Base-by-base conservation (phyloP, 92 coral and sea anemone species). In the Porites rus region DNA sequence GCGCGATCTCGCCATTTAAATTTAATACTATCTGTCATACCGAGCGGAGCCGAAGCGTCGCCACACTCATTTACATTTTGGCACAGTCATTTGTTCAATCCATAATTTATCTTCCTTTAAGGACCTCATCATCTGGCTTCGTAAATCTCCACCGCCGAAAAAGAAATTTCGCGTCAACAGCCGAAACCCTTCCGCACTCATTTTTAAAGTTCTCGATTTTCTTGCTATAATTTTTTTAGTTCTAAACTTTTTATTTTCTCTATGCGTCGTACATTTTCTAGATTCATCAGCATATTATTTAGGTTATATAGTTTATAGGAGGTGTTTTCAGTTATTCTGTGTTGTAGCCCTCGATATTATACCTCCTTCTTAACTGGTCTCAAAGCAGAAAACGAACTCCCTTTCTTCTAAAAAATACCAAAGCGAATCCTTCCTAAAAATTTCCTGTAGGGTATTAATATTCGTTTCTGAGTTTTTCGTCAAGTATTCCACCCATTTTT, bases 41-140 rank as follows among this genome's bases (percentile, higher is more conserved):
- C n/a, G 77, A 81, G 76, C 10, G 16, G 31, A 81, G 66, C 13
- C 28, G 56, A 56, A 70, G 59, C 68, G 54, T 66, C 84, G 75
- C 75, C 61, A 72, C 46, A 38, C 46, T 38, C 46, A 83, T 83
- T 83, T 83, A 22, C 87, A 83, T 83, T 60, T 72, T 83, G 79
- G 72, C 87, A 51, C 51, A 38, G 6, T 38, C 46, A 63, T 83
- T 72, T 73, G 80, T 72, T 74, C 87, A 59, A 83, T 83, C 46
- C 17, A 72, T 83, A 83, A 83, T 83, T 83, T 72, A 61, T 73
- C 20, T 60, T 59, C 31, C 73, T 73, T 74, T 74, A 61, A 72
- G 70, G 71, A 51, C 10, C 56, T 22, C 56, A 72, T 43, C 64
- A 62, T 18, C 3, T 17, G 17, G 19, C 11, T 10, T 74, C 63